phyloP scores from a whole-genome alignment of 2,888 invertebrate genomes.

The Yponomeuta cagnagella region DNA sequence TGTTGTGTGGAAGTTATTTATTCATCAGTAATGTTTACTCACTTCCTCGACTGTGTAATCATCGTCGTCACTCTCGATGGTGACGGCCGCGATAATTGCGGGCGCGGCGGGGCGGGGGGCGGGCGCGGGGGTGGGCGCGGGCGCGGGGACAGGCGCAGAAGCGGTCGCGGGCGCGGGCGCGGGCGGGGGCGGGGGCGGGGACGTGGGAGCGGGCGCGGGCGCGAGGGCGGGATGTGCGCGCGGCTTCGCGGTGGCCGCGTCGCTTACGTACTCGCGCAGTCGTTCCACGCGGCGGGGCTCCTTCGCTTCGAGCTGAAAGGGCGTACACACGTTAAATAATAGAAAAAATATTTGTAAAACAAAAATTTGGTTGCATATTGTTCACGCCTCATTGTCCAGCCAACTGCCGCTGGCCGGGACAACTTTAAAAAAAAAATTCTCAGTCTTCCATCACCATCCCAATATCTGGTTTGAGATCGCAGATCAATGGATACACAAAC shows the following conservation, averaged over 20 bases:
- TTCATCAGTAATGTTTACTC: conserved; percentile 14
- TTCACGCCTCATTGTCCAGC: no score
- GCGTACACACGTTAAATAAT: not conserved
- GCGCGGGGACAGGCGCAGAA: conserved; percentile 5
- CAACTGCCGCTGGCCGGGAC: no score
- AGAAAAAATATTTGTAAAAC: not conserved
- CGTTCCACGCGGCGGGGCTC: conserved; percentile 87
- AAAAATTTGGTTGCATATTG: no score
- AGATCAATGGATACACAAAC: no score
- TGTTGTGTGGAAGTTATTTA: not conserved
- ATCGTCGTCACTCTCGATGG: conserved; percentile 80
- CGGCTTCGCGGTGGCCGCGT: conserved; percentile 34
- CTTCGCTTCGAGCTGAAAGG: conserved; percentile 70
- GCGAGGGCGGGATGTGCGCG: not conserved
- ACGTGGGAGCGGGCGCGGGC: not conserved
- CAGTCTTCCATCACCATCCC: no score
- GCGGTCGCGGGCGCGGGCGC: conserved; percentile 13
- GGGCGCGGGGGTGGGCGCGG: conserved; percentile 16
- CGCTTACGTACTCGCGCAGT: conserved; percentile 83
- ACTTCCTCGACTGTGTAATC: conserved; percentile 90
- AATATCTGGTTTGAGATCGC: no score
- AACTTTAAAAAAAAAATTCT: no score
- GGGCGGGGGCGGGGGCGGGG: not conserved
- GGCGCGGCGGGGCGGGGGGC: conserved; percentile 14
- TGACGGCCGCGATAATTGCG: conserved; percentile 24